Conservation (phyloP, 2,113 vertebrate species). For the Polypterus senegalus region DNA sequence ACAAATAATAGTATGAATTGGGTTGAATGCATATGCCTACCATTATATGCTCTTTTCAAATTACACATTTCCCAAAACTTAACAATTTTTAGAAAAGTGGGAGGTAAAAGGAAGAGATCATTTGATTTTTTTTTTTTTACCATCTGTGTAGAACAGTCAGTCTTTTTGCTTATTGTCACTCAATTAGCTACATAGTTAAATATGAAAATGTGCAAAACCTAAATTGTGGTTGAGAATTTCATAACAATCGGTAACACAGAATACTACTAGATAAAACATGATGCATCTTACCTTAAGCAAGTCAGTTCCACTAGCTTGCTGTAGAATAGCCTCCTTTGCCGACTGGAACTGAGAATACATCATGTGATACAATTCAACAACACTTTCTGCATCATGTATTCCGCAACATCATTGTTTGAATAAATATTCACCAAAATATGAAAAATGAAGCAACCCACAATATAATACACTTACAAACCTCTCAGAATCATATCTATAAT, state of each 20-base stretch:
- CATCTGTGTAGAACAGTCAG: too few relatives aligned
- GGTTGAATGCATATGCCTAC: too few relatives aligned
- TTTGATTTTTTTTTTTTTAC: too few relatives aligned
- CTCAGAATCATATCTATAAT: constrained; percentile 80
- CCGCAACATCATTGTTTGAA: constrained; percentile 50
- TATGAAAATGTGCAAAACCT: not conserved
- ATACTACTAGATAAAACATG: too few relatives aligned
- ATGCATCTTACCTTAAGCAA: constrained; percentile 78
- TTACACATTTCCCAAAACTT: too few relatives aligned
- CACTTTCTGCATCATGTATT: constrained; percentile 58
- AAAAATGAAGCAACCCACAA: too few relatives aligned
- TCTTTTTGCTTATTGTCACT: too few relatives aligned
- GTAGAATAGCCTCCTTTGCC: constrained; percentile 52
- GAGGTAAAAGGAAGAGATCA: too few relatives aligned
- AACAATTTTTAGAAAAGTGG: too few relatives aligned
- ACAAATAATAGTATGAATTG: too few relatives aligned
- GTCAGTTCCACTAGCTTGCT: constrained; percentile 53
- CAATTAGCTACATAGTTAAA: too few relatives aligned
- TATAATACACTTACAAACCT: constrained; percentile 67
- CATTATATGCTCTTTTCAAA: too few relatives aligned
- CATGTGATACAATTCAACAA: constrained; percentile 74
- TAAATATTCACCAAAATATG: not conserved
- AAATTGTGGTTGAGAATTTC: not conserved
- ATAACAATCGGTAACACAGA: not conserved
- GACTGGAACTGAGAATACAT: constrained; percentile 73